phyloP scores from a whole-genome alignment of 2,888 invertebrate species.

The Aphidius colemani region DNA sequence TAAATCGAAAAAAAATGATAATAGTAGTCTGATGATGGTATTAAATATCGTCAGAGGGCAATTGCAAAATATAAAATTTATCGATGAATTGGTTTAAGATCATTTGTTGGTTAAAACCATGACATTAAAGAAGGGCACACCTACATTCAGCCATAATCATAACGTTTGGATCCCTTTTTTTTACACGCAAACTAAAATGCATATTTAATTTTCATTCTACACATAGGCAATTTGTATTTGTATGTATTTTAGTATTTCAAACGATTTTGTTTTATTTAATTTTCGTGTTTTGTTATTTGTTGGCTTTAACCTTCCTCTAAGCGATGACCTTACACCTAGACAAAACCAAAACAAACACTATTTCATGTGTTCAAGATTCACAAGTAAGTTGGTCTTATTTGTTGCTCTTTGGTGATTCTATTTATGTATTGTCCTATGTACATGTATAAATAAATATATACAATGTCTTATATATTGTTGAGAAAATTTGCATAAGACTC shows the following conservation, averaged over 20 bases:
- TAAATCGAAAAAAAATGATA: background rate
- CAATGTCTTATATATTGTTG: constrained; percentile 17
- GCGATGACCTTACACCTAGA: constrained; percentile 31
- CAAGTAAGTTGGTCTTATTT: background rate
- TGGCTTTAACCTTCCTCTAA: constrained; percentile 34
- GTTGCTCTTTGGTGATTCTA: constrained; percentile 4
- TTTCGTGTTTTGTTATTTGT: constrained; percentile 14
- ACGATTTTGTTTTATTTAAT: background rate
- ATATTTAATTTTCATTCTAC: too few relatives aligned
- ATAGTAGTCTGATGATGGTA: constrained; percentile 12
- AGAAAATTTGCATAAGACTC: constrained; percentile 19
- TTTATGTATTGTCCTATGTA: background rate
- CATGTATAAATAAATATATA: too few relatives aligned
- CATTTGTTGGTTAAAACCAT: constrained; percentile 32
- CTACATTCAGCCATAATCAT: constrained; percentile 39
- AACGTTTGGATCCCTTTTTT: constrained; percentile 36
- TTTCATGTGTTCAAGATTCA: constrained; percentile 9
- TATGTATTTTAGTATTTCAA: too few relatives aligned
- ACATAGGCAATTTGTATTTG: too few relatives aligned
- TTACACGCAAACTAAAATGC: constrained; percentile 30
- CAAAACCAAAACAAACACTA: constrained; percentile 19
- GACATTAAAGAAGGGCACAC: constrained; percentile 40
- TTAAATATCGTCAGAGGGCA: constrained; percentile 24
- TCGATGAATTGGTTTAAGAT: constrained; percentile 23
- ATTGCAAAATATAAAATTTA: constrained; percentile 27